Base-by-base conservation (phyloP, 2,113 vertebrate genomes). In the Empidonax traillii region DNA sequence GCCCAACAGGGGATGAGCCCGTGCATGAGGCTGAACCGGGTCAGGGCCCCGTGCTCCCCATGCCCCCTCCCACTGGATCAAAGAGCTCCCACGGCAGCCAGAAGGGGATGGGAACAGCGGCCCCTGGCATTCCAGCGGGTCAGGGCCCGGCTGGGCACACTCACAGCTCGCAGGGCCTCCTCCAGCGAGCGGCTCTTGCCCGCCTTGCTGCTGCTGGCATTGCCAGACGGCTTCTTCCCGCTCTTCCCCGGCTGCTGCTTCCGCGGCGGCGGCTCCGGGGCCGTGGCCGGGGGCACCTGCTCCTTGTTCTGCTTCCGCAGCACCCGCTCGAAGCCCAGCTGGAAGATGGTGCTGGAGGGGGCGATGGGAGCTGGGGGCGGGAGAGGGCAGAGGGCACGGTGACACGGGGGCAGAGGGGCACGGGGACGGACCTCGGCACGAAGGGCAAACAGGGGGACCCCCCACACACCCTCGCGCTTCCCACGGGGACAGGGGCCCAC, bases 221-320 rank as follows among this genome's bases (percentile, higher is more conserved):
- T 97, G 3, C 96, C 82, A 1, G 85, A 0, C 0, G 58, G 6
- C 3, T 79, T 94, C 72, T 31, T 96, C 0, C 98, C 24, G 15
- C 89, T 96, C 93, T 98, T 99, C 5, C 61, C 97, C 0, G 77
- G 4, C 2, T 93, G 95, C 24, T 92, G 79, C 59, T 97, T 98
- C 47, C 98, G 98, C 83, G 88, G 98, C 16, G 96, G 97, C 14
- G 89, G 51, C 77, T 99, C 98, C 1, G 87, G 93, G 2, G 92
- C 91, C 0, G 97, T 72, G 5, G 71, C 53, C 3, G 98, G 99
- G 5, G 99, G 99, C 16, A 99, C 99, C 96, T 99, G 99, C 94
- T 99, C 99, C 96, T 99, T 99, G 97, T 99, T 99, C 97, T 98
- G 98, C 92, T 98, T 98, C 95, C 98, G 99, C 49, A 78, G 94